These are phyloP conservation scores for Cebus imitator DNA, from an alignment of 2,113 vertebrate species.

Conservation along the genomic window DNA sequence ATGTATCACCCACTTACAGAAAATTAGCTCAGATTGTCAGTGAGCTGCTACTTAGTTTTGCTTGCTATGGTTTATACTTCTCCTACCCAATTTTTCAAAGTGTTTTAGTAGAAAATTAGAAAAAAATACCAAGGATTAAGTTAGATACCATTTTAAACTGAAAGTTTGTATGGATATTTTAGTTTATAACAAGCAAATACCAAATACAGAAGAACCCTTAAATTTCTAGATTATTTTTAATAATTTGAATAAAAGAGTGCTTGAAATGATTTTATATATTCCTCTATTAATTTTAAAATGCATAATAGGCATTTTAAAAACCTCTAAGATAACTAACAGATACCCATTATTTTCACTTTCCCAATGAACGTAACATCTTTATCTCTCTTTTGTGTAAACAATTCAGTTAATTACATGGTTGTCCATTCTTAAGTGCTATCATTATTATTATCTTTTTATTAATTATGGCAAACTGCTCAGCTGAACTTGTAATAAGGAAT, in stretches of 20 bases:
- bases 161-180: not conserved
- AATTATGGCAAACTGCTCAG: not conserved
- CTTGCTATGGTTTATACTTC: not conserved
- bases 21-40: not conserved
- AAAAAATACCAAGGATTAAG: not conserved
- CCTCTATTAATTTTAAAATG: not conserved
- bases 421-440: slow-evolving; percentile 24
- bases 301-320: not conserved
- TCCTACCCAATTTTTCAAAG: not conserved
- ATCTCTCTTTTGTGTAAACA: slow-evolving; percentile 38
- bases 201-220: not conserved
- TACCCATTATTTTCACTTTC: slow-evolving; percentile 6
- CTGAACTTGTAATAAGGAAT: not conserved
- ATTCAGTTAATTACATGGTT: slow-evolving; percentile 41
- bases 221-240: not conserved
- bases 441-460: slow-evolving; percentile 56
- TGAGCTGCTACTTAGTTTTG: not conserved
- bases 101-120: not conserved
- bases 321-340: slow-evolving; percentile 28
- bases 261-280: not conserved
- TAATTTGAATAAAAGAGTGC: not conserved
- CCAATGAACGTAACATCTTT: not conserved
- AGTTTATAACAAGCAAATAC: not conserved
- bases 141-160: not conserved
- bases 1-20: rapidly evolving